Percentiles rank a stretch among this genome's conserved stretches.
phyloP scores from a whole-genome alignment of 2,113 vertebrate species.

The Rhinogobius similis region DNA sequence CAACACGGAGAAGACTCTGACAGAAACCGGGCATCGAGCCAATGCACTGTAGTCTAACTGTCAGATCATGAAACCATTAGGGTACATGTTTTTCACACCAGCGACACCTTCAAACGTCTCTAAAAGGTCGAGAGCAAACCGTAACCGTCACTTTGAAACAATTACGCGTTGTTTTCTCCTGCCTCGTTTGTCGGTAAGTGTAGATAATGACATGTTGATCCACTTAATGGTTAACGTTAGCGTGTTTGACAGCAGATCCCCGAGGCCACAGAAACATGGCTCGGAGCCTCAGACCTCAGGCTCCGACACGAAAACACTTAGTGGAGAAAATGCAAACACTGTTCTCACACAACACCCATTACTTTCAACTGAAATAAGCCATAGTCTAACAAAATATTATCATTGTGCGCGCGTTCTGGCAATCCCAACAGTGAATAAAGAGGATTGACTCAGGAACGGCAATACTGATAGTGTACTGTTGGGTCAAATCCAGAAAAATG shows the following conservation, averaged over 20 bases:
- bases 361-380: background rate
- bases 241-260: slow-evolving; percentile 27
- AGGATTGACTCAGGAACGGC: too few species aligned
- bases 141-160: slow-evolving; percentile 35
- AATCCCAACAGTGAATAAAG: too few species aligned
- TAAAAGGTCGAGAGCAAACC: slow-evolving; percentile 4
- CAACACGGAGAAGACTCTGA: background rate
- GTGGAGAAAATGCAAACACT: background rate
- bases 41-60: slow-evolving; percentile 14
- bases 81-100: background rate
- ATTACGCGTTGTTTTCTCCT: slow-evolving; percentile 18
- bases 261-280: slow-evolving; percentile 30
- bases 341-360: background rate
- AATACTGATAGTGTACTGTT: too few species aligned
- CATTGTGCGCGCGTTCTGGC: too few species aligned
- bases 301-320: slow-evolving; percentile 16
- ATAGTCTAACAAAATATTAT: too few species aligned
- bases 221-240: slow-evolving; percentile 6
- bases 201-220: slow-evolving; percentile 34
- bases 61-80: slow-evolving; percentile 34
- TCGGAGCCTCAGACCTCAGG: background rate
- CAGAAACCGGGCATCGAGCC: slow-evolving; percentile 2
- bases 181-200: slow-evolving; percentile 29
- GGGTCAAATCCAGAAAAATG: too few species aligned
- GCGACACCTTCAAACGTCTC: slow-evolving; percentile 31